Evolutionary conservation across 1,140 invertebrate species (phyloP).

Genomic region (Papilio aristodemus): DNA sequence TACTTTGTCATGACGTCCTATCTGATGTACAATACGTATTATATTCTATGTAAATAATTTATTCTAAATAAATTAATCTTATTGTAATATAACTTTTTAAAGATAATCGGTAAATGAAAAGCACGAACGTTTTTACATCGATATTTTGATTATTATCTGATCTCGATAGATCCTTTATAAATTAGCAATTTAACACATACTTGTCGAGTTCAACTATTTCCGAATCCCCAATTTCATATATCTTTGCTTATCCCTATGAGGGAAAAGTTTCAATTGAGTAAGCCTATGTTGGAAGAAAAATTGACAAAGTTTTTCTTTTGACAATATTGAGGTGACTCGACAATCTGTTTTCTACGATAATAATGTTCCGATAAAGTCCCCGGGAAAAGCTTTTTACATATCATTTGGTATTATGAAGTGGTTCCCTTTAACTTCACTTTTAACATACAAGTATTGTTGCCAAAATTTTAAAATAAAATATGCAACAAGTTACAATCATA

Average conservation of each 20-base stretch:
- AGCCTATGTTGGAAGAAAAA: constrained; percentile 37
- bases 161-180: background rate
- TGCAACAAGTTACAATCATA: background rate
- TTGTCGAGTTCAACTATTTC: background rate
- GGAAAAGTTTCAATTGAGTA: constrained; percentile 44
- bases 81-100: no score
- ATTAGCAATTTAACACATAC: constrained; percentile 10
- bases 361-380: constrained; percentile 39
- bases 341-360: constrained; percentile 45
- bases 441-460: background rate
- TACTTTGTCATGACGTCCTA: no score
- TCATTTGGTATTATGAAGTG: constrained; percentile 40
- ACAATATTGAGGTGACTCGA: constrained; percentile 46
- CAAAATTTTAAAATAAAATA: background rate
- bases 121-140: background rate
- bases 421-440: constrained; percentile 15
- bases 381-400: constrained; percentile 34
- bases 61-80: no score
- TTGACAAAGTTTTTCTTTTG: constrained; percentile 46
- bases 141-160: background rate
- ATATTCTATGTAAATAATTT: no score
- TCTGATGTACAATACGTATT: no score
- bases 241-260: constrained; percentile 35
- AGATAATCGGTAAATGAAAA: no score
- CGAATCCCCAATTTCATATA: constrained; percentile 34